These are phyloP conservation scores for Pseudomyrmex cubaensis DNA, from an alignment of 1,140 invertebrate species.

Conservation along the genomic window DNA sequence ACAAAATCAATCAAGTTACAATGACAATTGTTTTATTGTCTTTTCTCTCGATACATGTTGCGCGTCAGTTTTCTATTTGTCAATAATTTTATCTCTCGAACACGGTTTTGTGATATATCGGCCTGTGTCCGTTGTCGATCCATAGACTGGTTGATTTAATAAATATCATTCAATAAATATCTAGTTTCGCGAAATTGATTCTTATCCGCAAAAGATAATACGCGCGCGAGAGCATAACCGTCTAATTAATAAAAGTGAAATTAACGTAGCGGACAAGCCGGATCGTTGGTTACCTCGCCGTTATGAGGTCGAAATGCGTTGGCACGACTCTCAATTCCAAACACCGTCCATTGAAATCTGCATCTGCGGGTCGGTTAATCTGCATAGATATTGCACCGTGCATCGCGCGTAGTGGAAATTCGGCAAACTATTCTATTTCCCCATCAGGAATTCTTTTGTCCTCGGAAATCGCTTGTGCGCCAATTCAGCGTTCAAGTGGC, in stretches of 20 bases:
- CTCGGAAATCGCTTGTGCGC: conserved; percentile 41
- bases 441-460: conserved; percentile 61
- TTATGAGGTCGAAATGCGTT: conserved; percentile 21
- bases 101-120: neutral
- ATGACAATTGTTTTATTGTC: neutral
- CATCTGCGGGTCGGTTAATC: conserved; percentile 55
- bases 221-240: neutral
- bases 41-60: neutral
- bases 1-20: neutral
- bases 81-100: neutral
- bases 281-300: conserved; percentile 19
- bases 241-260: conserved; percentile 39
- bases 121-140: neutral
- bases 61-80: neutral
- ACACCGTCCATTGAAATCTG: conserved; percentile 63
- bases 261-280: neutral
- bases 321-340: conserved; percentile 33
- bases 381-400: conserved; percentile 69
- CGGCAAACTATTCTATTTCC: conserved; percentile 51
- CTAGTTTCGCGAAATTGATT: neutral
- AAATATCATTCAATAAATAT: neutral
- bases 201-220: neutral
- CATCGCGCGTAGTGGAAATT: conserved; percentile 49
- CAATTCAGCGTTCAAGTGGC: conserved; percentile 50
- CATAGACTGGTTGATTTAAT: neutral